Conservation (phyloP, 1,140 invertebrate species). For the Calephelis nemesis region DNA sequence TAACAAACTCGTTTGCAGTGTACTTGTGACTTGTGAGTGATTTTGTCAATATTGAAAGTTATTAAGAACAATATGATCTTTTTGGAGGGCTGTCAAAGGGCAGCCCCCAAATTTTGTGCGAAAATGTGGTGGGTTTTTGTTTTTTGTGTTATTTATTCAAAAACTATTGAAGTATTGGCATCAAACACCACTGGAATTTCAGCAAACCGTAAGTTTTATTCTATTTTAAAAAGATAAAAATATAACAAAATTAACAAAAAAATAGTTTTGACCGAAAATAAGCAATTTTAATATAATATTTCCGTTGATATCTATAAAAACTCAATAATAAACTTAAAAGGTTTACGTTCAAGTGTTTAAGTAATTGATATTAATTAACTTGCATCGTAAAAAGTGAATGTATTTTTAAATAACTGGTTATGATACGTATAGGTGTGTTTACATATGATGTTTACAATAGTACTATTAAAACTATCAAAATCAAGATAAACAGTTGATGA, state of each 20-base stretch:
- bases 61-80: conserved; percentile 62
- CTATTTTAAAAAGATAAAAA: not conserved
- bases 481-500: conserved; percentile 5
- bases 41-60: conserved; percentile 68
- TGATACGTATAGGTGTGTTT: not conserved
- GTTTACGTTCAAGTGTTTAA: not conserved
- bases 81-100: conserved; percentile 74
- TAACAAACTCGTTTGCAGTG: conserved; percentile 42
- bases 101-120: conserved; percentile 72
- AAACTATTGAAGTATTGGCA: conserved; percentile 55
- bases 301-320: not conserved
- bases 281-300: not conserved
- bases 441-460: conserved; percentile 5
- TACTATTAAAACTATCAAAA: not conserved
- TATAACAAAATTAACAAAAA: not conserved
- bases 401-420: conserved; percentile 4
- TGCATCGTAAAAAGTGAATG: conserved; percentile 9
- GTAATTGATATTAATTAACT: not conserved
- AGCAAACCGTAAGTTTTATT: conserved; percentile 49
- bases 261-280: not conserved
- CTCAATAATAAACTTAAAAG: not conserved
- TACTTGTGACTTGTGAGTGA: conserved; percentile 47
- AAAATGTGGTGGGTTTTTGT: conserved; percentile 74
- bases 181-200: conserved; percentile 48
- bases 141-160: conserved; percentile 61